Evolutionary conservation across 2,797 vertebrate species (phyloP), one percentile per base, ranked within the genome.

Genomic region (Myripristis murdjan): DNA sequence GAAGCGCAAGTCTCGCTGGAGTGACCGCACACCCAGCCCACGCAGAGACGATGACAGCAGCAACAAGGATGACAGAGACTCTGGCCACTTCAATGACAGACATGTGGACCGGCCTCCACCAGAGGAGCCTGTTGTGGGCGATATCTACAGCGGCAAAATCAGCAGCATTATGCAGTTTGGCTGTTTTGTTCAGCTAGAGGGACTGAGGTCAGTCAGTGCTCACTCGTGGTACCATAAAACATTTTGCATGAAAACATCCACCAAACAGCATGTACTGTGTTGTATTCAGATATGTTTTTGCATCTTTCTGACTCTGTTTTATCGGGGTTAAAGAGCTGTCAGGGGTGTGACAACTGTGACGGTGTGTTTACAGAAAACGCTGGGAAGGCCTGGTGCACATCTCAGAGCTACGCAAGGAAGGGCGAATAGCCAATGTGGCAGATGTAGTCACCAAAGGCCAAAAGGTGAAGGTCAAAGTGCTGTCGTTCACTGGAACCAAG

Each of bases 141-240:
- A 98, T 86, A 95, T 98, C 73, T 98, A 97, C 85, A 95, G 95
- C 0, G 97, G 97, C 88, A 98, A 98, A 87, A 95, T 97, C 67
- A 97, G 96, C 4, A 98, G 97, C 51, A 96, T 98, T n/a, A 97
- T 98, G 97, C 97, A 98, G 77, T 98, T 98, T 60, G 97, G 97
- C 2, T 98, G 97, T 81, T 98, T 98, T 23, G 97, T 98, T 64
- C 97, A 98, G 91, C 92, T 98, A 8, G 97, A 98, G 57, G 97
- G 97, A 7, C 90, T 98, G 1, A 95, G 96, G 97, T 98, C 90
- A 41, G 89, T 76, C 6, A 12, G 10, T 43, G 3, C n/a, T 6
- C 43, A 46, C 2, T 44, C 24, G 24, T 24, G 23, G 23, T 23
- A 24, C 1, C 24, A 3, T 24, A 24, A 24, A 24, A 24, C 23